Base-by-base conservation (phyloP, 2,797 vertebrate genomes). In the Pangasius krempfi region DNA sequence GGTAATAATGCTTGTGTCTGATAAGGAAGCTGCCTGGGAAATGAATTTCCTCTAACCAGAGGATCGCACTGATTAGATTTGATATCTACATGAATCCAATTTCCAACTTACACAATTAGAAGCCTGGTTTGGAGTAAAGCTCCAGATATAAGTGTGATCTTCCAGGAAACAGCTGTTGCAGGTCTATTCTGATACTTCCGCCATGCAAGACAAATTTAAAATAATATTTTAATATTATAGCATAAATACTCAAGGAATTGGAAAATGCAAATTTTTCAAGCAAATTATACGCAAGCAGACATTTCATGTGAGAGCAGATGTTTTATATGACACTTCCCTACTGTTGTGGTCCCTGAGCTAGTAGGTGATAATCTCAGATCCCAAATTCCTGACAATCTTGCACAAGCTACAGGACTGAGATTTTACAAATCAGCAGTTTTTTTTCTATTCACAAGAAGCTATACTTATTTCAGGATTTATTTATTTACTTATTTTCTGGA, bases 61-160 rank as follows among this genome's bases (percentile, higher is more conserved):
- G 58, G 60, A 86, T 86, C 88, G 75, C 88, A 82, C 33, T 50
- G 88, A 86, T 89, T 86, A 52, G 14, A 89, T 83, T 44, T 44
- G 70, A 86, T 89, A 86, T 86, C 78, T 76, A 50, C 62, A 82
- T 37, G 50, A 64, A 87, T 89, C 68, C 68, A 76, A 75, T 86
- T 76, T 70, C 85, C 88, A 86, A 16, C 54, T 86, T 81, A 25
- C 33, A 86, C 72, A 89, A 83, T 83, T 66, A 86, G 79, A 30
- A 76, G 70, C 33, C 8, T 27, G 33, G 16, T 75, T 66, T 40
- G n/a, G 62, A 40, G 40, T 37, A 81, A 73, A n/a, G 52, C 54
- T 56, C 37, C 37, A 72, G 50, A 89, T 40, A 52, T 7, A 54
- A 82, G 87, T 27, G 60, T 44, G 40, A 82, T 88, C 30, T 40